Evolutionary conservation across 2,113 vertebrate genomes (phyloP).

Genomic region (Orthonyx spaldingii): DNA sequence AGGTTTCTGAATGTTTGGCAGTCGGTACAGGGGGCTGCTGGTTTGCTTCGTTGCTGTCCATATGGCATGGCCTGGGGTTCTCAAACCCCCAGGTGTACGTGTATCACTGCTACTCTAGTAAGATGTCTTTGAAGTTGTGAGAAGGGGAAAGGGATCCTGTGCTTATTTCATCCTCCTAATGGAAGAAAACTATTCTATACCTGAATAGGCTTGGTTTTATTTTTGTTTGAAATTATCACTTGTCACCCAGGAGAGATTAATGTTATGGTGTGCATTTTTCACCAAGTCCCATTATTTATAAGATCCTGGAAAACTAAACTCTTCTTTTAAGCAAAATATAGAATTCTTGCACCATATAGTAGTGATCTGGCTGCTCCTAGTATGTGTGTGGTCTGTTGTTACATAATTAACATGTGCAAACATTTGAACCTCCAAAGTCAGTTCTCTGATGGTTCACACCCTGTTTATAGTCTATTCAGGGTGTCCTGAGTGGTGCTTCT

Average conservation of each 20-base stretch:
- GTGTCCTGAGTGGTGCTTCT: background rate
- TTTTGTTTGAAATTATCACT: background rate
- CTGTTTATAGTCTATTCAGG: rapidly evolving
- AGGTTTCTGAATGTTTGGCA: background rate
- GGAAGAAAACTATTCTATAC: background rate
- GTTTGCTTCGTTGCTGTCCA: background rate
- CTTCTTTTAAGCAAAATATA: background rate
- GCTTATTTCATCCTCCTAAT: background rate
- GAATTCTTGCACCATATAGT: background rate
- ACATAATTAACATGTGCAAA: background rate
- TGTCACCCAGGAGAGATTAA: background rate
- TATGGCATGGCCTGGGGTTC: background rate
- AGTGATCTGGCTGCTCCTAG: background rate
- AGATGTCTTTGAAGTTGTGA: background rate
- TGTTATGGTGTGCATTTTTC: background rate
- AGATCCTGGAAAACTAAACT: background rate
- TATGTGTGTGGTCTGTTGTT: background rate
- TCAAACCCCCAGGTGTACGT: background rate
- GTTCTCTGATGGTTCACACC: background rate
- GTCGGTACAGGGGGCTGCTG: background rate
- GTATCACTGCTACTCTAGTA: background rate
- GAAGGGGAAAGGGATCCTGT: background rate
- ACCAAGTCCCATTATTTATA: background rate
- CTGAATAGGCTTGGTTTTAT: background rate
- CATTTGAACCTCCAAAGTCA: background rate